Percentiles rank a stretch among this genome's conserved stretches.
phyloP scores from a whole-genome alignment of 2,888 invertebrate genomes.

The Eupithecia pulchellata region DNA sequence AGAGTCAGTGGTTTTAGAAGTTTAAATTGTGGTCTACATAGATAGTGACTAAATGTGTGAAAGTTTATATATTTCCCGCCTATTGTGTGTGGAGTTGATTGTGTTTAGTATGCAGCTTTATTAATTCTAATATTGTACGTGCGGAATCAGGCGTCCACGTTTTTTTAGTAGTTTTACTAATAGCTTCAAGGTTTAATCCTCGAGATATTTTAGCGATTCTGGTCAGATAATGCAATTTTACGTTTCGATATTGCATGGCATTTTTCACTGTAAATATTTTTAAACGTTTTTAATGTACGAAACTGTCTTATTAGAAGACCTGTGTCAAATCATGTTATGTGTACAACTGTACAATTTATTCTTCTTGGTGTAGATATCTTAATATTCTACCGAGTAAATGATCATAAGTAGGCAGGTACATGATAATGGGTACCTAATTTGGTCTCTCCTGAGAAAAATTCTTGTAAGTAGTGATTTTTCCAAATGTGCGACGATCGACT shows the following conservation, averaged over 20 bases:
- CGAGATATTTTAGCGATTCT: slow-evolving; percentile 20
- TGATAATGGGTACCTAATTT: background rate
- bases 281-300: background rate
- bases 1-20: background rate
- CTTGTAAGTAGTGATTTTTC: background rate
- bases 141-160: slow-evolving; percentile 7
- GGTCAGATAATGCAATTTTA: slow-evolving; percentile 25
- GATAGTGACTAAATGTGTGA: slow-evolving; percentile 3
- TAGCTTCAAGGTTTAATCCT: slow-evolving; percentile 5
- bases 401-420: slow-evolving; percentile 15
- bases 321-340: slow-evolving; percentile 9
- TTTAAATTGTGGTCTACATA: slow-evolving; percentile 1
- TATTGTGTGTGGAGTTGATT: slow-evolving; percentile 9
- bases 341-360: slow-evolving; percentile 1
- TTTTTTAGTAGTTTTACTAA: slow-evolving; percentile 14
- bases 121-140: background rate
- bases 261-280: slow-evolving; percentile 5
- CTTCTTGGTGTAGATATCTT: background rate
- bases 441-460: background rate
- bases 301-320: background rate
- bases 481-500: background rate
- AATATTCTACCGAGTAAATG: background rate
- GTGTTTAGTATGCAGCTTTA: slow-evolving; percentile 11
- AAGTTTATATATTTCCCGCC: slow-evolving; percentile 8
- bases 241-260: slow-evolving; percentile 5